A percentile compares a stretch with the other conserved stretches of the same genome.
phyloP scores from a whole-genome alignment of 2,113 vertebrate species.

The Phocoena phocoena region DNA sequence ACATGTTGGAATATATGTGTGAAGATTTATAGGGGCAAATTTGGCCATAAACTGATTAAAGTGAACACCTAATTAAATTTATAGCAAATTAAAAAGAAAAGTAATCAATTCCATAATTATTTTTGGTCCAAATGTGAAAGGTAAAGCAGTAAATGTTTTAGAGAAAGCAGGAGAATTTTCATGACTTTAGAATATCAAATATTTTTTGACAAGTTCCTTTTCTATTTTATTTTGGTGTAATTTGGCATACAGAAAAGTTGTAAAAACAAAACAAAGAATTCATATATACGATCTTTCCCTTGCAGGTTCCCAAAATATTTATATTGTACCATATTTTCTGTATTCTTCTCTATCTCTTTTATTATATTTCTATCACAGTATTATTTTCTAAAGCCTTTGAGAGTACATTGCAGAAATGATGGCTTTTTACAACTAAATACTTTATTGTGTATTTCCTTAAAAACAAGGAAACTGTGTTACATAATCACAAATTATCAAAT shows the following conservation, averaged over 20 bases:
- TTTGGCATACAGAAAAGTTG: not conserved
- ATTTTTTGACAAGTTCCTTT: not conserved
- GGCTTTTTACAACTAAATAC: not conserved
- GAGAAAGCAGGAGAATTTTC: not conserved
- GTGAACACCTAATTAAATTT: slow-evolving; percentile 18
- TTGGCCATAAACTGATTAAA: slow-evolving; percentile 34
- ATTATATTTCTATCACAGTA: not conserved
- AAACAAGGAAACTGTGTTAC: not conserved
- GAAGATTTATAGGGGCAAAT: slow-evolving; percentile 41
- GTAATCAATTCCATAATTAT: not conserved
- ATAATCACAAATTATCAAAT: not conserved
- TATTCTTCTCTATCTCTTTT: not conserved
- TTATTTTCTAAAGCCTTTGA: not conserved
- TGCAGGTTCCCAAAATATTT: not conserved
- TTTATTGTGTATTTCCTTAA: not conserved
- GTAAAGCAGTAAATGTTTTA: not conserved
- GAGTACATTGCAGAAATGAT: not conserved
- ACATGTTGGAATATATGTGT: not conserved
- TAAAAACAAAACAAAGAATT: not conserved
- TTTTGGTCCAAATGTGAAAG: not conserved
- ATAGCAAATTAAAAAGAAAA: not conserved
- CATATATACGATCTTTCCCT: not conserved
- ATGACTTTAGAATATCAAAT: not conserved
- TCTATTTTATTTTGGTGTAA: not conserved
- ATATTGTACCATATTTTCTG: not conserved